These are phyloP conservation scores for Pterobdella sp. DNA, from an alignment of 2,888 invertebrate species.

Conservation along the genomic window DNA sequence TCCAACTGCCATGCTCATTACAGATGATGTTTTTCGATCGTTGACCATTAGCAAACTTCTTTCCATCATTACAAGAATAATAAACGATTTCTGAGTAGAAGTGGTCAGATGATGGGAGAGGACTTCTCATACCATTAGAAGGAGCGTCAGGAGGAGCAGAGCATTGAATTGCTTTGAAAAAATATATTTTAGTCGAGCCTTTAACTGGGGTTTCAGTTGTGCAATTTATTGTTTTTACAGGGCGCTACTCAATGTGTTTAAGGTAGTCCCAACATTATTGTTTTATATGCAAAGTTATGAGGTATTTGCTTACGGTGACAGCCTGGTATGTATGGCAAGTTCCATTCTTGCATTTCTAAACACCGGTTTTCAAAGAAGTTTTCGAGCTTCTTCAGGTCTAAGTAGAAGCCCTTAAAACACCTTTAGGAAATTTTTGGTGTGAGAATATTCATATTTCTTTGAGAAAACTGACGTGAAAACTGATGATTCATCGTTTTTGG, in stretches of 20 bases:
- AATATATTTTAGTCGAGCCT: too few relatives aligned
- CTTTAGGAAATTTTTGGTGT: too few relatives aligned
- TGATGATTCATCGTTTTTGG: too few relatives aligned
- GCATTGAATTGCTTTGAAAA: slow-evolving; percentile 31
- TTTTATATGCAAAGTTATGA: too few relatives aligned
- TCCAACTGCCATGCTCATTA: slow-evolving; percentile 36
- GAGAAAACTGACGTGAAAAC: too few relatives aligned
- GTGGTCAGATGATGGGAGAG: slow-evolving; percentile 9
- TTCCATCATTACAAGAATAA: slow-evolving; percentile 33
- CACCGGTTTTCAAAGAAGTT: slow-evolving; percentile 28
- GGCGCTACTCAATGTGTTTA: too few relatives aligned
- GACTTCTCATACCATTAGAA: background rate
- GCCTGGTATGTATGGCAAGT: slow-evolving; percentile 25
- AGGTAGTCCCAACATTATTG: too few relatives aligned
- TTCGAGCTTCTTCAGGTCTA: slow-evolving; percentile 12
- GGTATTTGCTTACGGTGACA: slow-evolving; percentile 36
- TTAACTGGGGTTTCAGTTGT: too few relatives aligned
- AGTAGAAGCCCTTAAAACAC: slow-evolving; percentile 36
- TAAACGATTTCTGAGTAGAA: slow-evolving; percentile 29
- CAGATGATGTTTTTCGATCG: slow-evolving; percentile 32
- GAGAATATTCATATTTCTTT: too few relatives aligned
- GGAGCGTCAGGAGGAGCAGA: slow-evolving; percentile 24
- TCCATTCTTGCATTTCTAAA: slow-evolving; percentile 33
- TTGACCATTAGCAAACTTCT: slow-evolving; percentile 36
- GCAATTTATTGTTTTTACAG: too few relatives aligned